Conservation (phyloP, 53 echinoderm and acorn worm genomes). For the Astropecten irregularis region DNA sequence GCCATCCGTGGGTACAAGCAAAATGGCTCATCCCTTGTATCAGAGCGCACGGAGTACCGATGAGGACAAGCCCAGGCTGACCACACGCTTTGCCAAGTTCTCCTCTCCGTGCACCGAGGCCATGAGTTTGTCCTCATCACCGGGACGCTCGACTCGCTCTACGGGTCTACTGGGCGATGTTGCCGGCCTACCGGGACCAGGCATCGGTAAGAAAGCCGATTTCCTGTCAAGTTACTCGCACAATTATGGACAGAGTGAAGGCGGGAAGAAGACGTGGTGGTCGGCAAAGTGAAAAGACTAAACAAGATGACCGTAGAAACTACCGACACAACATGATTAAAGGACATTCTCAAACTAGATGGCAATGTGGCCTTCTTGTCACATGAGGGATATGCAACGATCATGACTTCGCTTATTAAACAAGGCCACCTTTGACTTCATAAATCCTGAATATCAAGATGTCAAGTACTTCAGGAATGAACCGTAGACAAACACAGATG, state of each 20-base stretch:
- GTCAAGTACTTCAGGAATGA: no score
- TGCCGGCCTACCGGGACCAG: conserved; percentile 18
- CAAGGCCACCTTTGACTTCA: no score
- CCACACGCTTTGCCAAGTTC: background rate
- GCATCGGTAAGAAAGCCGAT: conserved; percentile 13
- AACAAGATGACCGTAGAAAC: background rate
- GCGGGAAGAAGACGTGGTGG: conserved; percentile 26
- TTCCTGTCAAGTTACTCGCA: conserved; percentile 37
- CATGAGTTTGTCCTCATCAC: background rate
- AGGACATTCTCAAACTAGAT: no score
- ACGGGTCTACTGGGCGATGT: conserved; percentile 8
- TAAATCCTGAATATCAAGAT: no score
- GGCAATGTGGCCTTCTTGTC: no score
- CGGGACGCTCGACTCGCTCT: background rate
- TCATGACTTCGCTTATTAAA: no score
- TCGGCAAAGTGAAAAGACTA: background rate
- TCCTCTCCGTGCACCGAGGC: background rate
- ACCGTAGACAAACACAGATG: no score
- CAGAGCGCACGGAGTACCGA: background rate
- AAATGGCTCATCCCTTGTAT: background rate
- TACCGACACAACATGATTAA: no score
- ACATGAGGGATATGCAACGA: no score
- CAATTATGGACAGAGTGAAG: conserved; percentile 29
- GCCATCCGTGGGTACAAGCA: background rate
- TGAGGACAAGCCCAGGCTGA: background rate